Evolutionary conservation across 2,888 invertebrate species (phyloP).

Genomic region (Cephus pulcher): DNA sequence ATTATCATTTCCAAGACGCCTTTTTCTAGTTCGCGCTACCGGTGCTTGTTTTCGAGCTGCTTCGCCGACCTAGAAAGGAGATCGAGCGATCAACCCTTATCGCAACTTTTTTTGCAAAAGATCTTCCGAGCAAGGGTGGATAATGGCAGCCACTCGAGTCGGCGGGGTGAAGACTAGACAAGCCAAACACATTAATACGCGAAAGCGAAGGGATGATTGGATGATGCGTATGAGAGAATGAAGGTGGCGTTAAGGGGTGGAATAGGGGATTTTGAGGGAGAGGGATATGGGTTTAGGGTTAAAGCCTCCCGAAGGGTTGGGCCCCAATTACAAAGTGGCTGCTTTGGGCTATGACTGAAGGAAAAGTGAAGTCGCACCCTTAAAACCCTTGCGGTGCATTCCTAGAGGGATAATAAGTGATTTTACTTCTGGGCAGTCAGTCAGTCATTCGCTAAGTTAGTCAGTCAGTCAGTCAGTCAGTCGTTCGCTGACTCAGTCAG

Average conservation of each 20-base stretch:
- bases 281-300: too few species aligned
- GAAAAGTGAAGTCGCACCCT: conserved; percentile 5
- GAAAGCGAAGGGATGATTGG: not conserved
- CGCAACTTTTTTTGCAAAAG: not conserved
- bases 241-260: too few species aligned
- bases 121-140: not conserved
- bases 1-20: too few species aligned
- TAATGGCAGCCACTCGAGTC: not conserved
- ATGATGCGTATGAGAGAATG: too few species aligned
- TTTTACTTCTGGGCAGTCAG: conserved; percentile 33
- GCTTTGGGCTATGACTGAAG: not conserved
- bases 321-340: too few species aligned
- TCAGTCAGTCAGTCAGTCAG: conserved; percentile 40
- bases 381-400: conserved; percentile 33
- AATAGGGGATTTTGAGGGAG: too few species aligned
- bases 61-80: not conserved
- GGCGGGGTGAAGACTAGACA: not conserved
- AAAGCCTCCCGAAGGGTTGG: too few species aligned
- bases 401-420: conserved; percentile 44
- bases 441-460: conserved; percentile 39
- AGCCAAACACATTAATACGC: not conserved
- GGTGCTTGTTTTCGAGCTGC: too few species aligned
- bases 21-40: too few species aligned
- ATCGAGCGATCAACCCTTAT: not conserved
- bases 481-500: conserved; percentile 30